Base-by-base conservation (phyloP, 2,888 invertebrate genomes). In the Drosophila bunnanda region DNA sequence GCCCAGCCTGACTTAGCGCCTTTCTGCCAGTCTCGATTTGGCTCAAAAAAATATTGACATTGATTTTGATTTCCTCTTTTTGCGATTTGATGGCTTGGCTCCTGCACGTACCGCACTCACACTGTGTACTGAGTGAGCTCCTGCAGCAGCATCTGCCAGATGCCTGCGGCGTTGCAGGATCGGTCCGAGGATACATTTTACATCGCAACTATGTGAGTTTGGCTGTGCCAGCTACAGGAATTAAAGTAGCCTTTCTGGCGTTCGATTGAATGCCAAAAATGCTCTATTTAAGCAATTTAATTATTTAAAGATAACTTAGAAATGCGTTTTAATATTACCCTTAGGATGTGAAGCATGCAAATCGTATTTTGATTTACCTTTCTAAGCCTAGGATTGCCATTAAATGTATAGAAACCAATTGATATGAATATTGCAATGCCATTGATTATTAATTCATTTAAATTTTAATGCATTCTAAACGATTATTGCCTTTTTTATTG, bases 21-120 rank as follows among this genome's bases (percentile, higher is more conserved):
- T 59, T 67, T 68, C 55, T 57, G 79, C 76, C 74, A 79, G 70
- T 58, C 68, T 72, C 77, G 80, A 77, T 72, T 80, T 77, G 52
- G 80, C 66, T 75, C 80, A 77, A 39, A 67, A 59, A 68, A 68
- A 80, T 82, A 79, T 82, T 80, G 86, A 85, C 86, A 85, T 75
- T 85, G 71, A 72, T 53, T 72, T 72, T 73, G 71, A 72, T 72
- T 70, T 61, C 48, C 72, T 72, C 38, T 78, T 83, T 79, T 83
- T 79, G 65, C 78, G 75, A 83, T 78, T 80, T 79, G 79, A 75
- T 77, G 57, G 44, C 53, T 50, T 48, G 30, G 36, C 65, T 38
- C 12, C 38, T 68, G 68, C 66, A 67, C 66, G 66, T 68, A 36
- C 46, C 6, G 8, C 38, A 20, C 20, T 13, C 28, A 4, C 25